Evolutionary conservation across 2,888 invertebrate species (phyloP).

Genomic region (Gymnosoma rotundatum): DNA sequence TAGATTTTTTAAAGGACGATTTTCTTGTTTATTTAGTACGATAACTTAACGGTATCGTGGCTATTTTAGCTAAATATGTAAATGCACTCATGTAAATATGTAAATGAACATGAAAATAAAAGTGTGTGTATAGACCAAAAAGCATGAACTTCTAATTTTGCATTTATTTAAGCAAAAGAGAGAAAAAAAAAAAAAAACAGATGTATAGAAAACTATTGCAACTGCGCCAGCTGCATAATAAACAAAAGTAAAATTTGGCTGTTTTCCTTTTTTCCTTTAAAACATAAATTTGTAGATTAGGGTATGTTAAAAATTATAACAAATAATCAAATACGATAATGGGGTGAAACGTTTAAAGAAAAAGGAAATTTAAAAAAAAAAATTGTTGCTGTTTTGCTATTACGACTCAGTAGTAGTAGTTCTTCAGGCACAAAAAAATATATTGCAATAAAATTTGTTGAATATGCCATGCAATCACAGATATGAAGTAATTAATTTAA

Average conservation of each 20-base stretch:
- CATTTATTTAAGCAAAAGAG: constrained; percentile 35
- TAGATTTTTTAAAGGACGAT: no score
- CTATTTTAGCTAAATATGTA: background rate
- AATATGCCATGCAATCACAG: background rate
- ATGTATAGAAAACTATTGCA: constrained; percentile 33
- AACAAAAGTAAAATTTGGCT: constrained; percentile 42
- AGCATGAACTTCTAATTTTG: constrained; percentile 20
- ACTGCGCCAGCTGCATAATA: constrained; percentile 60
- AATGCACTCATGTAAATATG: background rate
- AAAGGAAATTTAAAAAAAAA: background rate
- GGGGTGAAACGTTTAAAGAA: constrained; percentile 22
- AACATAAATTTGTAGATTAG: background rate
- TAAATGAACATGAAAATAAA: background rate
- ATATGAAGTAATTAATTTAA: background rate
- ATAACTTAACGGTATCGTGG: background rate
- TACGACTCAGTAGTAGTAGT: background rate
- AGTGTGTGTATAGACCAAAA: constrained; percentile 13
- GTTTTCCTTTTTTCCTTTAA: background rate
- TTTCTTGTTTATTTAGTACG: background rate
- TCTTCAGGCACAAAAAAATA: background rate
- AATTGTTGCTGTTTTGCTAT: background rate
- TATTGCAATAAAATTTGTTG: no score
- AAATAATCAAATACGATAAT: constrained; percentile 31
- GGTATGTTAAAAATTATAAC: no score
- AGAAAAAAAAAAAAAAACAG: background rate